Conservation (phyloP, 2,888 invertebrate species). For the Andrena haemorrhoa region DNA sequence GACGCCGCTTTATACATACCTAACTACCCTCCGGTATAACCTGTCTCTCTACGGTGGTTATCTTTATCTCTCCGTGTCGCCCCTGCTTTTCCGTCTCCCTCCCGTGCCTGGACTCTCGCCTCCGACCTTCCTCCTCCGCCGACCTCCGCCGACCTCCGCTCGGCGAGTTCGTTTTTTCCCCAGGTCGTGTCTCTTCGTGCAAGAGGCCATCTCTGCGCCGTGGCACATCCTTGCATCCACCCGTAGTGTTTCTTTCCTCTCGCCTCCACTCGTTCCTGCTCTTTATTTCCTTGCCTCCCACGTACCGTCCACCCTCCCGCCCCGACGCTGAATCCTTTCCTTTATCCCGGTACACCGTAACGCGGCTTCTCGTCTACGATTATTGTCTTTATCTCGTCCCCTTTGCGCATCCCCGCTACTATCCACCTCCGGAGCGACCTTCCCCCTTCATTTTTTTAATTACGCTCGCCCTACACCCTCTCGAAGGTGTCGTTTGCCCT, state of each 20-base stretch:
- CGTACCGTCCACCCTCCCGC: conserved; percentile 21
- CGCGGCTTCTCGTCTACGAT: conserved; percentile 43
- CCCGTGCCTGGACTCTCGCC: neutral
- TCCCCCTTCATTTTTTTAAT: conserved; percentile 13
- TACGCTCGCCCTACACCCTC: neutral
- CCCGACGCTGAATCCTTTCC: conserved; percentile 29
- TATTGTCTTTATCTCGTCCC: conserved; percentile 49
- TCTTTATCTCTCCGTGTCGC: conserved; percentile 49
- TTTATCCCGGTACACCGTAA: conserved; percentile 9
- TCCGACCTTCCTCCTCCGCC: neutral
- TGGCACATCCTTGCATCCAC: conserved; percentile 5
- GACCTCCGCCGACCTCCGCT: neutral
- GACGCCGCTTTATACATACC: conserved; percentile 62
- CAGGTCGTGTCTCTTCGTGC: neutral
- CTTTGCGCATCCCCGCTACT: neutral
- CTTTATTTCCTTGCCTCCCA: conserved; percentile 8
- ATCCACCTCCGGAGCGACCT: neutral
- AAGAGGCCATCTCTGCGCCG: neutral
- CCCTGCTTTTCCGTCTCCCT: conserved; percentile 30
- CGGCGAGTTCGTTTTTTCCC: neutral
- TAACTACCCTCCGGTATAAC: conserved; percentile 54
- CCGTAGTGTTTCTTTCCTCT: neutral
- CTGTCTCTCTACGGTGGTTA: conserved; percentile 44
- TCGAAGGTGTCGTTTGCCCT: neutral
- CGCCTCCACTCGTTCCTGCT: too few relatives aligned